These are phyloP conservation scores for Microtus richardsoni DNA, from an alignment of 2,113 vertebrate species.

Conservation along the genomic window DNA sequence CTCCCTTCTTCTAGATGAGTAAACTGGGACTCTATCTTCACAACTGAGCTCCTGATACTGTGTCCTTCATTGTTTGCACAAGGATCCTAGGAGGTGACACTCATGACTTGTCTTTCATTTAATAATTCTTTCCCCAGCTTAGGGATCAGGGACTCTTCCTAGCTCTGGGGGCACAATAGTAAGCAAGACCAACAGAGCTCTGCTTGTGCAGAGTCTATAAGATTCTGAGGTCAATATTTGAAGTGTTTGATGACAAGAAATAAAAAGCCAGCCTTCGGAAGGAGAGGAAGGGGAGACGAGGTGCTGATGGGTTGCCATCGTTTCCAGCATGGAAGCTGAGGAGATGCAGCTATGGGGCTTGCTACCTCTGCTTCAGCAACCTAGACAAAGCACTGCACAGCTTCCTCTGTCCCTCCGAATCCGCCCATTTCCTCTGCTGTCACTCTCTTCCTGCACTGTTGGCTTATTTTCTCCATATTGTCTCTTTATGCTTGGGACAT, in stretches of 20 bases:
- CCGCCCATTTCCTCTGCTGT: not conserved
- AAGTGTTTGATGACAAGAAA: not conserved
- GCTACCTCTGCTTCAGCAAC: not conserved
- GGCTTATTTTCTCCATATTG: not conserved
- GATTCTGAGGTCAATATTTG: not conserved
- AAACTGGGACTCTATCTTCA: not conserved
- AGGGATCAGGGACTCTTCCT: not conserved
- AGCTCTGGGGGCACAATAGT: not conserved
- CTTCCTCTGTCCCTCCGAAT: not conserved
- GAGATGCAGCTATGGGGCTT: not conserved
- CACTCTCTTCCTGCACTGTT: not conserved
- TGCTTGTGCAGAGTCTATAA: not conserved
- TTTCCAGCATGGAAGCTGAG: not conserved
- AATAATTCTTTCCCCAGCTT: not conserved
- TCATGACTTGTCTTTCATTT: not conserved
- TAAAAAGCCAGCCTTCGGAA: not conserved
- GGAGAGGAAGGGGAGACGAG: not conserved
- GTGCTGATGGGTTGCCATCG: not conserved
- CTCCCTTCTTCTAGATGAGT: not conserved
- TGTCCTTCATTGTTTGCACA: not conserved
- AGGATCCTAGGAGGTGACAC: not conserved
- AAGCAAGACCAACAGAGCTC: not conserved
- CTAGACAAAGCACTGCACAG: not conserved
- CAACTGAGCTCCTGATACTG: not conserved
- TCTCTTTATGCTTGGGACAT: not conserved